Evolutionary conservation across 2,797 vertebrate species (phyloP).

Genomic region (Epinephelus awoara): DNA sequence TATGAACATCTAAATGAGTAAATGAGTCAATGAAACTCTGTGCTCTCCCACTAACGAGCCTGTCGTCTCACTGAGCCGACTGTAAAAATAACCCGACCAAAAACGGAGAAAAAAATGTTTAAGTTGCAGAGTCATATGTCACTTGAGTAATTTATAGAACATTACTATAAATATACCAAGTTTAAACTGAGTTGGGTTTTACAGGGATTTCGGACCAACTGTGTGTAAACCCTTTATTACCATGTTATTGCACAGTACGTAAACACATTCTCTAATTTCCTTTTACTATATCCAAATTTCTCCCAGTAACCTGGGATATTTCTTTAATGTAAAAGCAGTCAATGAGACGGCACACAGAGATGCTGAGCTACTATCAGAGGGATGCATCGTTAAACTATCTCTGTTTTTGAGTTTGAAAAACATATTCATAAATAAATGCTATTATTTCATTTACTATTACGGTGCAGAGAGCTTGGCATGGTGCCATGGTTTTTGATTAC

Average conservation of each 20-base stretch:
- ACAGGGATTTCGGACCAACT: conserved; percentile 3
- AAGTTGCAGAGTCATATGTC: background rate
- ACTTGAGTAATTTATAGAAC: background rate
- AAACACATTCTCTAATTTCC: conserved; percentile 9
- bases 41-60: background rate
- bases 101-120: background rate
- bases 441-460: conserved; percentile 53
- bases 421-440: conserved; percentile 6
- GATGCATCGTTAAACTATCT: background rate
- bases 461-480: conserved; percentile 48
- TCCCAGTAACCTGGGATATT: background rate
- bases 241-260: background rate
- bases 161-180: background rate
- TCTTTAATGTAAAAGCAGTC: background rate
- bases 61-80: background rate
- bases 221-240: conserved; percentile 3
- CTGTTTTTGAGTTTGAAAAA: conserved; percentile 14
- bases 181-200: background rate
- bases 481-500: conserved; percentile 65
- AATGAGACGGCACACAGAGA: background rate
- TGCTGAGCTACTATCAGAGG: background rate
- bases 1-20: too few relatives aligned
- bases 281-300: background rate
- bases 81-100: background rate
- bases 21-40: too few relatives aligned